A percentile compares a stretch with the other conserved stretches of the same genome.
Evolutionary conservation across 2,797 vertebrate genomes (phyloP).

Genomic region (Tiaroga cobitis): DNA sequence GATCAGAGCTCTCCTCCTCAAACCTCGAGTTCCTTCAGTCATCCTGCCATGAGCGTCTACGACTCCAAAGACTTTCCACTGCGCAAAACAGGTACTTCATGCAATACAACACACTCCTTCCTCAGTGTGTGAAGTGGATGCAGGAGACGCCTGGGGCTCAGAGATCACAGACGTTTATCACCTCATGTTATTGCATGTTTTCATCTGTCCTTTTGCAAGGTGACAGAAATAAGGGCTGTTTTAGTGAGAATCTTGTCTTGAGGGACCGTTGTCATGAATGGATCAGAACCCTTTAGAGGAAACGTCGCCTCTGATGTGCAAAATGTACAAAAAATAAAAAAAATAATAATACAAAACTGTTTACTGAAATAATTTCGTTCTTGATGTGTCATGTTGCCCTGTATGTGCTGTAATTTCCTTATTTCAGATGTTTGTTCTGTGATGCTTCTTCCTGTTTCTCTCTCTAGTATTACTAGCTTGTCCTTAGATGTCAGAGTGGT

Average conservation of each 20-base stretch:
- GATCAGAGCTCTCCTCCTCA: slow-evolving; percentile 96
- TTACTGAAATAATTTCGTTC: too few species aligned
- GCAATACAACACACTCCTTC: background rate
- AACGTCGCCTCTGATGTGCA: slow-evolving; percentile 48
- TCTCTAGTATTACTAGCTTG: background rate
- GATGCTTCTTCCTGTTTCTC: background rate
- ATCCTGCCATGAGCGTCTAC: slow-evolving; percentile 89
- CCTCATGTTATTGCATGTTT: background rate
- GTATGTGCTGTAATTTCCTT: too few species aligned
- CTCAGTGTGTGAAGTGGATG: background rate
- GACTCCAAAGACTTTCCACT: slow-evolving; percentile 97
- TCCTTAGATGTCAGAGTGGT: background rate
- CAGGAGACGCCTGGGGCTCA: background rate
- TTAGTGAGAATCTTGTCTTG: background rate
- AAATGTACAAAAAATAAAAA: too few species aligned
- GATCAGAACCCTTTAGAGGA: slow-evolving; percentile 56
- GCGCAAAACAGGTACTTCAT: slow-evolving; percentile 89
- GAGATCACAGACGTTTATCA: background rate
- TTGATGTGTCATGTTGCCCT: too few species aligned
- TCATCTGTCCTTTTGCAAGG: background rate
- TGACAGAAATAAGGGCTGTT: background rate
- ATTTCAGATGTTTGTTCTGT: background rate
- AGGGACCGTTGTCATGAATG: background rate
- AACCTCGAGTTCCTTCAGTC: slow-evolving; percentile 87
- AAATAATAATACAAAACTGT: too few species aligned